Conservation (phyloP, 2,888 invertebrate species). For the Calliscelio sp. region DNA sequence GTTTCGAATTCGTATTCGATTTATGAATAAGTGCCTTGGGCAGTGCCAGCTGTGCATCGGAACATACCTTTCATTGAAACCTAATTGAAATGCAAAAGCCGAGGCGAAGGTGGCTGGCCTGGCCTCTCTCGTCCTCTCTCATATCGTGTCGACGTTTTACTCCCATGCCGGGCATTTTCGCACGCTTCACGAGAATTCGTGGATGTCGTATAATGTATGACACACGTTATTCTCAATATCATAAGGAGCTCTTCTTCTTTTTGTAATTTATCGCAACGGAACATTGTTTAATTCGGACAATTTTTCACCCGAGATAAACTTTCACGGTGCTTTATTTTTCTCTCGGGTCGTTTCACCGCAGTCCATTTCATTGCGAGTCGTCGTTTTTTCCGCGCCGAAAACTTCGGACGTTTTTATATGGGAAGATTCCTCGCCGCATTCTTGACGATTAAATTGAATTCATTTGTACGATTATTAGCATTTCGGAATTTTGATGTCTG, state of each 20-base stretch:
- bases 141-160: constrained; percentile 66
- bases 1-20: constrained; percentile 75
- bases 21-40: constrained; percentile 81
- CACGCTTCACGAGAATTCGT: constrained; percentile 74
- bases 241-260: constrained; percentile 40
- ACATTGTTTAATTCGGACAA: constrained; percentile 43
- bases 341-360: background rate
- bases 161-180: constrained; percentile 80
- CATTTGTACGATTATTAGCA: background rate
- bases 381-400: too few relatives aligned
- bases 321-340: constrained; percentile 31
- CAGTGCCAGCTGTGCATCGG: constrained; percentile 76
- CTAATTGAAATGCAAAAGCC: constrained; percentile 81
- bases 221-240: constrained; percentile 58
- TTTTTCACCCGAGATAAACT: constrained; percentile 38
- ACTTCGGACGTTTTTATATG: background rate
- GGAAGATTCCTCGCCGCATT: background rate
- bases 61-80: constrained; percentile 82
- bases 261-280: constrained; percentile 30
- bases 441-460: background rate
- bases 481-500: background rate
- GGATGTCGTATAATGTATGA: constrained; percentile 60
- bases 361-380: too few relatives aligned
- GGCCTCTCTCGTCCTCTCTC: constrained; percentile 75
- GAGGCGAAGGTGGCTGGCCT: constrained; percentile 76